A percentile compares a stretch with the other conserved stretches of the same genome.
phyloP scores from a whole-genome alignment of 2,888 invertebrate genomes.

The Hemaris fuciformis region DNA sequence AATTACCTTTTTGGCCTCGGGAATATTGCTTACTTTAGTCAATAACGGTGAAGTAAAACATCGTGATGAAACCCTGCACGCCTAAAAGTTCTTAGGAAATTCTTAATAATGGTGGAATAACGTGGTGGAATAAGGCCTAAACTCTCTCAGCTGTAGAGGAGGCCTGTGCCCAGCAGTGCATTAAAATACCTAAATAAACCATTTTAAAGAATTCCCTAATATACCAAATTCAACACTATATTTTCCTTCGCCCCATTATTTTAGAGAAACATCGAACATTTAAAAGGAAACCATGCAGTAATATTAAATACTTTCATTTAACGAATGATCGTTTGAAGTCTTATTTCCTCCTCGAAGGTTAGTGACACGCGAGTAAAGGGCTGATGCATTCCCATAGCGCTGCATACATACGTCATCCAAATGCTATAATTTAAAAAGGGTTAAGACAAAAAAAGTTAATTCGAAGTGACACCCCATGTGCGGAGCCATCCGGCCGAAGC shows the following conservation, averaged over 20 bases:
- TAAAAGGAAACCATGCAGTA: neutral
- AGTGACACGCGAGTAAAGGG: slow-evolving; percentile 12
- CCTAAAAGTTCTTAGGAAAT: too few species aligned
- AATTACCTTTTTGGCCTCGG: neutral
- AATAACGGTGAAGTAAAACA: too few species aligned
- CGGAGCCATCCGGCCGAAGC: slow-evolving; percentile 35
- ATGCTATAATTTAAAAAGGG: slow-evolving; percentile 73
- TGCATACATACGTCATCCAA: slow-evolving; percentile 52
- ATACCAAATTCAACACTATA: too few species aligned
- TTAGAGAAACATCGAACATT: too few species aligned
- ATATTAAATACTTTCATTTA: neutral
- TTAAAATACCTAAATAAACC: too few species aligned
- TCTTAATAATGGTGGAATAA: too few species aligned
- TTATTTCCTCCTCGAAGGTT: slow-evolving; percentile 6
- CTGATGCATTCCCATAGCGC: slow-evolving; percentile 58
- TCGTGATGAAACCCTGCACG: too few species aligned
- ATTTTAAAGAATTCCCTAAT: too few species aligned
- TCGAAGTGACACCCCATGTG: slow-evolving; percentile 57
- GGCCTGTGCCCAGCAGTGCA: too few species aligned
- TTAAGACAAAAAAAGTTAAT: slow-evolving; percentile 68
- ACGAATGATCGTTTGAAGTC: neutral
- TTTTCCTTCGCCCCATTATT: too few species aligned
- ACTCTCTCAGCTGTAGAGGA: too few species aligned
- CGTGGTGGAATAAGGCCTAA: too few species aligned
- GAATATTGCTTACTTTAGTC: neutral